Base-by-base conservation (phyloP, 2,888 invertebrate species). In the Nomada fucata region DNA sequence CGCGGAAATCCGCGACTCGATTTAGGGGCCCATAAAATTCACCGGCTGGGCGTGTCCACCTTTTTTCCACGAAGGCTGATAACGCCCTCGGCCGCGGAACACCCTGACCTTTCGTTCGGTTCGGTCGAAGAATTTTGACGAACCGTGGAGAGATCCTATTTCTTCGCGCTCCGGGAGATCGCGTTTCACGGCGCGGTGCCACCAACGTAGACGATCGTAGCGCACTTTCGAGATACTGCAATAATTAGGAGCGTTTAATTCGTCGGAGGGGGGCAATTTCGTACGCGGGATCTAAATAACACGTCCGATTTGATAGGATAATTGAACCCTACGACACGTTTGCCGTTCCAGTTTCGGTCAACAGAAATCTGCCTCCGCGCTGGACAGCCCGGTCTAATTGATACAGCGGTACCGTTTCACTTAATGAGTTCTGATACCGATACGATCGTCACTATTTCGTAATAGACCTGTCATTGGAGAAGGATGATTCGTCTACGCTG, bases 391-490 rank as follows among this genome's bases (percentile, higher is more conserved):
- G 20, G 2, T 26, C n/a, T 2, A 15, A 18, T 55, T 18, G 59
- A 79, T n/a, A 29, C 15, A 42, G 13, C n/a, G 47, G 44, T 26
- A 44, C 59, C 77, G 53, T 64, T 78, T 50, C 18, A 5, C 61
- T 73, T 61, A 61, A 42, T 60, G 67, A 23, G 42, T 26, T 20
- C 18, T 26, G 44, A 50, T 74, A 29, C 18, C 26, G 61, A 63
- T 68, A 52, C 20, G 60, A n/a, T 73, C 50, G 53, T 53, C 55
- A 42, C 42, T 36, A 18, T 18, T 18, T n/a, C 74, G 52, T 78
- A 75, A 83, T 78, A 60, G 82, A 77, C 23, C 50, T 47, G 11
- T 23, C 44, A 79, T 80, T 77, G 80, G 80, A 83, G 65, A 64
- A 77, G 59, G 83, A 80, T 73, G 68, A 68, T 71, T 69, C 36